phyloP scores from a whole-genome alignment of 1,140 invertebrate species.

The Drosophila asahinai region DNA sequence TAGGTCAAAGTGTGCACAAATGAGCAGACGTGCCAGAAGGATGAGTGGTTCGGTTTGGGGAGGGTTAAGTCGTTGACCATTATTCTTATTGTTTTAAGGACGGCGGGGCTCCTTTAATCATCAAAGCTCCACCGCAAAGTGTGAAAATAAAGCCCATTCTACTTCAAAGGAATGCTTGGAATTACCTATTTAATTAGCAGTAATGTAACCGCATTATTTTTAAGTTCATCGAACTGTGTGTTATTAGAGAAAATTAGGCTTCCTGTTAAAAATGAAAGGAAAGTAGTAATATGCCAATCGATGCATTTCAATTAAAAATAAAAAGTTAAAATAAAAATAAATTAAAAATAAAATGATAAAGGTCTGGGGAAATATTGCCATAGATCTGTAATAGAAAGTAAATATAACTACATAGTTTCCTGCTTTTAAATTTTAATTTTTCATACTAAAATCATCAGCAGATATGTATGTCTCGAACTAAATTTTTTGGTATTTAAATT shows the following conservation, averaged over 20 bases:
- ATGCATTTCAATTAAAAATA: neutral
- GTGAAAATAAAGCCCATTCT: neutral
- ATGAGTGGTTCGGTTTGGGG: neutral
- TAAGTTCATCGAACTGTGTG: too few relatives aligned
- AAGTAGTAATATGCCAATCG: too few relatives aligned
- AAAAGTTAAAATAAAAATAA: too few relatives aligned
- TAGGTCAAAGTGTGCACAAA: conserved; percentile 65
- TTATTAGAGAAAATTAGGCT: neutral
- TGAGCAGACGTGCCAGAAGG: conserved; percentile 28
- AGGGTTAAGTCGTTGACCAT: conserved; percentile 44
- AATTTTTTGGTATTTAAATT: neutral
- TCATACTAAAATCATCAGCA: too few relatives aligned
- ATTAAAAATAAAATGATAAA: neutral
- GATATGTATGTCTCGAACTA: neutral
- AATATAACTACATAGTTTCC: too few relatives aligned
- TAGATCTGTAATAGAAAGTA: too few relatives aligned
- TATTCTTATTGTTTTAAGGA: conserved; percentile 25
- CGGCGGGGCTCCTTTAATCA: neutral
- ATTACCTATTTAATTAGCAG: conserved; percentile 5
- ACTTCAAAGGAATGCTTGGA: neutral
- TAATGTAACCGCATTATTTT: conserved; percentile 3
- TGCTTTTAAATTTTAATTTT: neutral
- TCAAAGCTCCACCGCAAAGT: neutral
- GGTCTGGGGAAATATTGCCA: too few relatives aligned
- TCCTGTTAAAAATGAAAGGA: neutral